Evolutionary conservation across 35 echinoderm and acorn worm genomes (phyloP).

Genomic region (Hemicentrotus pulcherrimus): DNA sequence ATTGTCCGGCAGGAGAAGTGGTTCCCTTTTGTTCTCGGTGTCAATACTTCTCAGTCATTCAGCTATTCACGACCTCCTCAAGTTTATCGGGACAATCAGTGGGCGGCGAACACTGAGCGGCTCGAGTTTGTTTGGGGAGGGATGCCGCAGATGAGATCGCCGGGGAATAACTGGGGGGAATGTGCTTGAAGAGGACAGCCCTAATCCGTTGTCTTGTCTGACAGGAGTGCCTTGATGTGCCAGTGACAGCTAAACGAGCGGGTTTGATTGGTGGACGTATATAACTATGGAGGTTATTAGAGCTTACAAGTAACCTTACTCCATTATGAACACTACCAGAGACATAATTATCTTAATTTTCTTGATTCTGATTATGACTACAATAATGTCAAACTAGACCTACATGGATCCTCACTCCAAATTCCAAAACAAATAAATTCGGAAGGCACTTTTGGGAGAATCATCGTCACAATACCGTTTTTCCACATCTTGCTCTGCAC

Average conservation of each 20-base stretch:
- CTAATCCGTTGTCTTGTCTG: slow-evolving; percentile 9
- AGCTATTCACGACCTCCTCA: not conserved
- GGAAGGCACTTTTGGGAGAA: too few species aligned
- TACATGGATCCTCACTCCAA: too few species aligned
- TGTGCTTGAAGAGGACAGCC: not conserved
- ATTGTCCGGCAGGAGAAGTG: not conserved
- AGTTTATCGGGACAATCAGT: not conserved
- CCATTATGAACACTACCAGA: too few species aligned
- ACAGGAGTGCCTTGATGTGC: not conserved
- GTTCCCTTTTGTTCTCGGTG: not conserved
- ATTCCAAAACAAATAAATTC: too few species aligned
- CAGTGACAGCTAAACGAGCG: not conserved
- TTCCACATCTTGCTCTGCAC: too few species aligned
- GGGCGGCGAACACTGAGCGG: not conserved
- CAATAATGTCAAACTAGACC: too few species aligned
- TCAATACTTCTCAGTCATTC: not conserved
- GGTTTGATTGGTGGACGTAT: not conserved
- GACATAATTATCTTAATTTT: too few species aligned
- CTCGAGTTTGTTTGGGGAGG: slow-evolving; percentile 14
- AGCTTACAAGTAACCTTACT: too few species aligned
- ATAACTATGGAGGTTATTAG: too few species aligned
- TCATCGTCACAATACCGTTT: too few species aligned
- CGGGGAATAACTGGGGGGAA: not conserved
- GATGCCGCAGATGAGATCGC: not conserved
- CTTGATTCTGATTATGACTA: too few species aligned